phyloP scores from a whole-genome alignment of 1,140 invertebrate species.

The Zaprionus capensis region DNA sequence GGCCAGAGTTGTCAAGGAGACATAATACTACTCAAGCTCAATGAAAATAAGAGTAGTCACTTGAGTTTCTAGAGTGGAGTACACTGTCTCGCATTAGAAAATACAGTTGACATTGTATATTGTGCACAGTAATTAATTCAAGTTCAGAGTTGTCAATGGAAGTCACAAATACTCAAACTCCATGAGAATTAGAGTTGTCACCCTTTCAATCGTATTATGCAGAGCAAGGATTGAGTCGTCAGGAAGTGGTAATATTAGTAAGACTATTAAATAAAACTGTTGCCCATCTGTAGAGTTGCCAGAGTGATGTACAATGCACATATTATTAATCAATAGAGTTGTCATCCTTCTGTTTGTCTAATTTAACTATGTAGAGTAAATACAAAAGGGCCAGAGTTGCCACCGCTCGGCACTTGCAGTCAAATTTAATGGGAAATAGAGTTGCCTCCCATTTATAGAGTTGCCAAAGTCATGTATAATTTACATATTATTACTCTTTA shows the following conservation, averaged over 20 bases:
- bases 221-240: too few species aligned
- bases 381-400: background rate
- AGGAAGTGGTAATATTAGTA: too few species aligned
- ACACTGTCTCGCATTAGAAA: background rate
- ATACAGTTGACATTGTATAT: background rate
- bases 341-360: too few species aligned
- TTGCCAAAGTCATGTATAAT: background rate
- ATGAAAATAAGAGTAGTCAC: too few species aligned
- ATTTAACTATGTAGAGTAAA: background rate
- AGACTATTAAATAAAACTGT: background rate
- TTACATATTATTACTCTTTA: too few species aligned
- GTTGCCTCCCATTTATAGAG: background rate
- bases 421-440: background rate
- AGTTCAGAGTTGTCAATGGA: too few species aligned
- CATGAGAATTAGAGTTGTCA: background rate
- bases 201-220: fast-evolving
- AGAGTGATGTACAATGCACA: background rate
- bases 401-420: background rate
- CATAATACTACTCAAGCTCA: too few species aligned
- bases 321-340: background rate
- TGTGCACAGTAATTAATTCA: too few species aligned
- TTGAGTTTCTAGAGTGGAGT: background rate
- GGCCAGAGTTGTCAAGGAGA: too few species aligned
- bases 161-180: too few species aligned
- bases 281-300: too few species aligned